Evolutionary conservation across 2,113 vertebrate species (phyloP), one percentile per base, ranked within the genome.

Genomic region (Clinocottus analis): DNA sequence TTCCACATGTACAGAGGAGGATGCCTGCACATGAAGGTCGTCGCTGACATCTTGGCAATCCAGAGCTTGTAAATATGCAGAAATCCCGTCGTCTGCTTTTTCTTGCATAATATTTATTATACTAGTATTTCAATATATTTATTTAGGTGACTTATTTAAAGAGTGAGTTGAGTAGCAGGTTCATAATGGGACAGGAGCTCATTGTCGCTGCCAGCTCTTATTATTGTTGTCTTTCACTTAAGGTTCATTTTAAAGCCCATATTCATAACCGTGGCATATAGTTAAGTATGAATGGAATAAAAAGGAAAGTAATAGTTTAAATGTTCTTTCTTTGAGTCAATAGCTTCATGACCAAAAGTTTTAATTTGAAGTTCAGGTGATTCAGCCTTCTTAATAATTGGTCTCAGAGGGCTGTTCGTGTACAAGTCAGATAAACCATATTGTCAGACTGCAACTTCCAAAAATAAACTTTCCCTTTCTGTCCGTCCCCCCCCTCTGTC

Each of bases 381-480:
- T 43, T 43, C 13, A 59, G 21, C 71, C 0, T 67, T n/a, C 19
- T 67, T 17, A 11, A 68, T 0, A 47, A 47, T 53, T 49, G 43
- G 19, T n/a, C 16, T 31, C 31, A 29, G 29, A 23, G 23, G 2
- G 41, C 37, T 68, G 31, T 33, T 17, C 51, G 14, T n/a, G 8
- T 47, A 16, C 59, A 41, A 19, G 25, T 29, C 25, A 45, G n/a
- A 72, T 51, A 73, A 64, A 61, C 68, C 31, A 5, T 47, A 23
- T 49, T 27, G 27, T 47, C 35, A 79, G 37, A 45, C 35, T 75
- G 43, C 27, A 47, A 9, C 31, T 69, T 72, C 69, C 25, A 65
- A 74, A 90, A 86, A 89, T 87, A 86, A 69, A 4, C 67, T n/a
- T n/a, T 67, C 45, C 62, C 59, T 47, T 43, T 37, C 55, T 4